Conservation (phyloP, 92 coral and sea anemone genomes). For the Epizoanthus scotinus region DNA sequence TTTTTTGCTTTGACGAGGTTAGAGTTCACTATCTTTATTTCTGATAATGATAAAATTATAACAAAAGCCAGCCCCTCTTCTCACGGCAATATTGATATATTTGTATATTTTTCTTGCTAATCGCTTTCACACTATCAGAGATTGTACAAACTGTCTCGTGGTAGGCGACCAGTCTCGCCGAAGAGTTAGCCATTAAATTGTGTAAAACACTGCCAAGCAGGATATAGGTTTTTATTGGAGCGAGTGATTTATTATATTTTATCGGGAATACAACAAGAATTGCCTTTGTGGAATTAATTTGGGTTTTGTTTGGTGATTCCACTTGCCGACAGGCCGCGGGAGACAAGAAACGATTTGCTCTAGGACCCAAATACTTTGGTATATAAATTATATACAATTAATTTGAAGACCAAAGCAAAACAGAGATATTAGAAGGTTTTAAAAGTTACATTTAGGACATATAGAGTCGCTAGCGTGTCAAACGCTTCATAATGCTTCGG, state of each 20-base stretch:
- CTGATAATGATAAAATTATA: slow-evolving; percentile 77
- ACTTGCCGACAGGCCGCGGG: slow-evolving; percentile 76
- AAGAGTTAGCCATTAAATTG: slow-evolving; percentile 16
- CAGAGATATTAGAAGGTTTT: slow-evolving; percentile 25
- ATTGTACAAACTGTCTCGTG: slow-evolving; percentile 67
- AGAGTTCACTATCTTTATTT: slow-evolving; percentile 74
- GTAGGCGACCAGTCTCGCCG: slow-evolving; percentile 27
- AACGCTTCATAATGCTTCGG: slow-evolving; percentile 42
- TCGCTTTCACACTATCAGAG: slow-evolving; percentile 89
- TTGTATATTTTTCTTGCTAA: slow-evolving; percentile 91
- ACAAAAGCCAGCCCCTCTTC: slow-evolving; percentile 69
- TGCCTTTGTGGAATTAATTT: slow-evolving; percentile 94
- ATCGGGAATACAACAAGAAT: slow-evolving; percentile 84
- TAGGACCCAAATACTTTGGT: slow-evolving; percentile 47
- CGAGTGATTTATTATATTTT: slow-evolving; percentile 76
- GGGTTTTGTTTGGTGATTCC: slow-evolving; percentile 88
- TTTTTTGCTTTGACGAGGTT: slow-evolving; percentile 31
- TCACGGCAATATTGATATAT: slow-evolving; percentile 90
- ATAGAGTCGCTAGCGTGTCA: slow-evolving; percentile 46
- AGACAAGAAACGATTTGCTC: slow-evolving; percentile 65
- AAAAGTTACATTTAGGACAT: slow-evolving; percentile 33
- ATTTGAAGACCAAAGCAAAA: slow-evolving; percentile 24
- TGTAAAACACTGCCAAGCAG: slow-evolving; percentile 17
- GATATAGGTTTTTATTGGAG: slow-evolving; percentile 46
- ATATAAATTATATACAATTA: slow-evolving; percentile 35